These are phyloP conservation scores for Eupithecia tripunctaria DNA, from an alignment of 2,888 invertebrate species.

Conservation along the genomic window DNA sequence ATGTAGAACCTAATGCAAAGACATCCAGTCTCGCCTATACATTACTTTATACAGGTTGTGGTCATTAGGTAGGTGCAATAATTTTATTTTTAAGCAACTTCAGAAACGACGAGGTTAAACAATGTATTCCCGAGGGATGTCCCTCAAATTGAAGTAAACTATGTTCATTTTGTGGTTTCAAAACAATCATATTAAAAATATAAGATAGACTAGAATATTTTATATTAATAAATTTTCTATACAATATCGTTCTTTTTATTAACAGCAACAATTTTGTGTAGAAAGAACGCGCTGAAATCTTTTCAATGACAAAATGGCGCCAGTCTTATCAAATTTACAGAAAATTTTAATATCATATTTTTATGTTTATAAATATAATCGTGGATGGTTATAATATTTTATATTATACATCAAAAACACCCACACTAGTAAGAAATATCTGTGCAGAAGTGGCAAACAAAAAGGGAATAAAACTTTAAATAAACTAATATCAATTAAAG, in stretches of 20 bases:
- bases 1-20: not conserved
- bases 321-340: not conserved
- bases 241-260: not conserved
- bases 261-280: not conserved
- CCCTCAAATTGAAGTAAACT: too few relatives aligned
- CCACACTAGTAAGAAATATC: not conserved
- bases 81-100: too few relatives aligned
- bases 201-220: not conserved
- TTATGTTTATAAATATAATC: not conserved
- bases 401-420: not conserved
- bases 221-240: too few relatives aligned
- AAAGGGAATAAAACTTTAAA: not conserved
- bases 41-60: too few relatives aligned
- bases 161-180: too few relatives aligned
- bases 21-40: too few relatives aligned
- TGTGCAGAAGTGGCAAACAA: not conserved
- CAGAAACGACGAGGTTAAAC: too few relatives aligned
- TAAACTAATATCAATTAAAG: not conserved
- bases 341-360: not conserved
- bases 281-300: conserved; percentile 24
- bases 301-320: conserved; percentile 8
- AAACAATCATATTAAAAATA: not conserved
- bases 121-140: too few relatives aligned
- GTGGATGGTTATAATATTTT: not conserved
- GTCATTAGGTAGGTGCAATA: too few relatives aligned